Percentiles rank a stretch among this genome's conserved stretches.
Evolutionary conservation across 2,113 vertebrate species (phyloP).

Genomic region (Sus scrofa): T2T-Sscrofa CM000824.6:123521001-123521500

Average conservation of each 20-base stretch:
- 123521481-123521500: background rate
- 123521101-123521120: background rate
- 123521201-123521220: background rate
- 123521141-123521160: background rate
- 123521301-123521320: background rate
- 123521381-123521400: background rate
- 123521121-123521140: background rate
- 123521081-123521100: background rate
- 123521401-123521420: background rate
- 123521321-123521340: background rate
- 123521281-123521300: background rate
- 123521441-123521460: background rate
- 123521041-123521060: constrained; percentile 7
- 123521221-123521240: background rate
- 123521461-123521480: too few relatives aligned
- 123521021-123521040: background rate
- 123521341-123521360: background rate
- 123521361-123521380: background rate
- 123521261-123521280: background rate
- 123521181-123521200: background rate
- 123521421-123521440: background rate
- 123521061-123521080: background rate
- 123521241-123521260: background rate
- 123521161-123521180: background rate
- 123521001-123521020: background rate